A percentile compares a stretch with the other conserved stretches of the same genome.
Evolutionary conservation across 2,797 vertebrate genomes (phyloP).

Genomic region (Chromis chromis): DNA sequence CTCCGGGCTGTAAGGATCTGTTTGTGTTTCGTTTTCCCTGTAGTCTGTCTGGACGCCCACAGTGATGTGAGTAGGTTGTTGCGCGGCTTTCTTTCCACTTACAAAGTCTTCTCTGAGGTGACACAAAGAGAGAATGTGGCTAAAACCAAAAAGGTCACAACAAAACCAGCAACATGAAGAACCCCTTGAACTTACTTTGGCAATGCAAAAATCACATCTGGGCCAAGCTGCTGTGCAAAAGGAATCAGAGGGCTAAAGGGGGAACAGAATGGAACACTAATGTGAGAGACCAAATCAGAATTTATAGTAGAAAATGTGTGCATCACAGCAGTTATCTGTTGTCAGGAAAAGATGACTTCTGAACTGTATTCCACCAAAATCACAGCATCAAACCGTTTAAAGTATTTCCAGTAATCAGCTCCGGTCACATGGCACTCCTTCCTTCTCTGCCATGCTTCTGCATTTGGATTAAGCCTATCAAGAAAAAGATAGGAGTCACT

Average conservation of each 20-base stretch:
- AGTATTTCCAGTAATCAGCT: constrained; percentile 92
- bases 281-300: neutral
- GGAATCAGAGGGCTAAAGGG: constrained; percentile 84
- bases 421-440: constrained; percentile 84
- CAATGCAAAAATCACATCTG: constrained; percentile 71
- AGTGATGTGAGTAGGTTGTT: constrained; percentile 70
- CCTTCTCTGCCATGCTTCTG: constrained; percentile 63
- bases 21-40: constrained; percentile 94
- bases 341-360: neutral
- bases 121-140: neutral
- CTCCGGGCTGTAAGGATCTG: constrained; percentile 92
- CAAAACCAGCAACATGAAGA: neutral
- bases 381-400: constrained; percentile 84
- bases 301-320: neutral
- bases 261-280: constrained; percentile 36
- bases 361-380: neutral
- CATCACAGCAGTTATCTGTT: neutral
- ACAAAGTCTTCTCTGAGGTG: constrained; percentile 74
- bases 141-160: neutral
- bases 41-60: constrained; percentile 95
- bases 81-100: constrained; percentile 15
- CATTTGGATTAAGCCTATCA: constrained; percentile 78
- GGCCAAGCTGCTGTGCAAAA: constrained; percentile 77
- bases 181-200: constrained; percentile 83
- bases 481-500: constrained; percentile 41